Evolutionary conservation across 2,888 invertebrate genomes (phyloP).

Genomic region (Hybos culiciformis): DNA sequence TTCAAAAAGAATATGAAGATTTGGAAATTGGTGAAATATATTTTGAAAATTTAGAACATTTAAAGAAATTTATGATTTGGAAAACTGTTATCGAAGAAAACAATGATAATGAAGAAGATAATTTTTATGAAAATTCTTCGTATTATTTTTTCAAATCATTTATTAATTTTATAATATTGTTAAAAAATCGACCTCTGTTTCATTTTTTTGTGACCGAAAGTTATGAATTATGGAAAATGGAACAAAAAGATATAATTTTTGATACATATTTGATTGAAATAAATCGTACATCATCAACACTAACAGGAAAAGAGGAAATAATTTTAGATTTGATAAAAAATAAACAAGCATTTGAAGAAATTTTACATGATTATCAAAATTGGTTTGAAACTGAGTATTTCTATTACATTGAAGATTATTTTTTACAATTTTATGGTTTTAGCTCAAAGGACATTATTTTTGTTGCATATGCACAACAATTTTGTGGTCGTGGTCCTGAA

Average conservation of each 20-base stretch:
- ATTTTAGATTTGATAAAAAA: conserved; percentile 19
- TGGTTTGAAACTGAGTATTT: conserved; percentile 30
- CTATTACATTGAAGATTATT: conserved; percentile 27
- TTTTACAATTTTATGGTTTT: conserved; percentile 20
- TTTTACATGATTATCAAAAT: conserved; percentile 24
- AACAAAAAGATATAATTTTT: background rate
- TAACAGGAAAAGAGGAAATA: background rate
- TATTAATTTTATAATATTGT: conserved; percentile 23
- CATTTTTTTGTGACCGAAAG: conserved; percentile 29
- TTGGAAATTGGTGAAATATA: background rate
- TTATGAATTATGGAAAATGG: conserved; percentile 23
- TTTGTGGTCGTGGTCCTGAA: conserved; percentile 23
- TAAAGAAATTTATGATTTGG: background rate
- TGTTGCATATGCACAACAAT: conserved; percentile 20
- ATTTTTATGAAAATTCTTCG: background rate
- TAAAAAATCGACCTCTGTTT: conserved; percentile 23
- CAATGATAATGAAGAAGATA: background rate
- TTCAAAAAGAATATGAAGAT: conserved; percentile 23
- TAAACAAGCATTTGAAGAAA: conserved; percentile 23
- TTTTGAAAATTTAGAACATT: background rate
- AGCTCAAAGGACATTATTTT: background rate
- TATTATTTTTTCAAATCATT: conserved; percentile 13
- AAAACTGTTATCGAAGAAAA: background rate
- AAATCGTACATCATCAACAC: background rate
- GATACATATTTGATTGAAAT: background rate